Evolutionary conservation across 2,888 invertebrate genomes (phyloP).

Genomic region (Folsomia candida): DNA sequence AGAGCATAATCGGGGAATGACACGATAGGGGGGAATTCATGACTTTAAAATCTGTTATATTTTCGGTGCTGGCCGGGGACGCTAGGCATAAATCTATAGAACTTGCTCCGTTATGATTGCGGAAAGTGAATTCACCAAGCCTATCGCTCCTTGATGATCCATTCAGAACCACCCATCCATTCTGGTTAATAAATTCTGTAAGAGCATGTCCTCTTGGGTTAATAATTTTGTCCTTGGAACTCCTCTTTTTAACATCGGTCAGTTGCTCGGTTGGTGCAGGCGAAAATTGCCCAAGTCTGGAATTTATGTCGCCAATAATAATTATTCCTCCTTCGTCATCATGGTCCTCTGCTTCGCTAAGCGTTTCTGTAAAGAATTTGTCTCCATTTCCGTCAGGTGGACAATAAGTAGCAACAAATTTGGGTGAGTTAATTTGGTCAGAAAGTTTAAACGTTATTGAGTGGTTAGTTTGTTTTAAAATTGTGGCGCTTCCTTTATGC

Average conservation of each 20-base stretch:
- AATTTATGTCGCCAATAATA: not conserved
- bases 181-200: not conserved
- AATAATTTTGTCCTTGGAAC: not conserved
- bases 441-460: too few relatives aligned
- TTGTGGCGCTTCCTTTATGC: too few relatives aligned
- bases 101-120: not conserved
- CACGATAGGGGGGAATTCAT: not conserved
- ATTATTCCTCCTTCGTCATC: not conserved
- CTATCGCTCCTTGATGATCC: not conserved
- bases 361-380: not conserved
- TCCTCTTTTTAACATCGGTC: not conserved
- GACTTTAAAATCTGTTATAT: not conserved
- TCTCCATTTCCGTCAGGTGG: not conserved
- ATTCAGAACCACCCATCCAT: not conserved
- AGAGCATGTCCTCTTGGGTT: not conserved
- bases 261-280: not conserved
- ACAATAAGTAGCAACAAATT: not conserved
- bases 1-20: not conserved
- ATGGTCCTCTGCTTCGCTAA: not conserved
- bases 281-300: not conserved
- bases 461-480: too few relatives aligned
- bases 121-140: not conserved
- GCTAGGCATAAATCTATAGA: not conserved
- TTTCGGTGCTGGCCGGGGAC: not conserved
- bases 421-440: not conserved